phyloP scores from a whole-genome alignment of 1,140 invertebrate genomes.

The Lamellibrachia luymesi region DNA sequence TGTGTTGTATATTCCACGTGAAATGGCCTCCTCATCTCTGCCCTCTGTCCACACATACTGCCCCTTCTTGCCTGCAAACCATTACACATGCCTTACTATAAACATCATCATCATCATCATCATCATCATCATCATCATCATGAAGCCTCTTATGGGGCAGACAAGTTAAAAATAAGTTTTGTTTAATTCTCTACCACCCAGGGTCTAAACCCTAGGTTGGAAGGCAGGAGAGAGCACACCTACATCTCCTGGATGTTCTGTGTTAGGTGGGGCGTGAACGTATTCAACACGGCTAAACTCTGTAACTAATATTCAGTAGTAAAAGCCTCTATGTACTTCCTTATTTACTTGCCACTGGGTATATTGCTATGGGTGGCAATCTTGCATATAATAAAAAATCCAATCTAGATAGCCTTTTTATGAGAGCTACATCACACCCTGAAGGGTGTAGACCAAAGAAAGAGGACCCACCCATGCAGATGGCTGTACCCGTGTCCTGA shows the following conservation, averaged over 20 bases:
- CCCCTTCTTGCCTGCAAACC: slow-evolving; percentile 54
- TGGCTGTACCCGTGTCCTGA: slow-evolving; percentile 58
- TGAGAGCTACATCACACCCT: too few relatives aligned
- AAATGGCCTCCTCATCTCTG: slow-evolving; percentile 53
- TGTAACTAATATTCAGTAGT: too few relatives aligned
- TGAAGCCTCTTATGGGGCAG: background rate
- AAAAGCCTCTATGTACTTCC: too few relatives aligned
- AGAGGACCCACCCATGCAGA: slow-evolving; percentile 52
- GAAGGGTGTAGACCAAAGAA: background rate
- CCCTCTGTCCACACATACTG: slow-evolving; percentile 58
- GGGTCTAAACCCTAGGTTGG: too few relatives aligned
- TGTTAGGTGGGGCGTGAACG: too few relatives aligned
- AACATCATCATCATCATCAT: background rate
- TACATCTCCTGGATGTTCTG: too few relatives aligned
- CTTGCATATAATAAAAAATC: too few relatives aligned
- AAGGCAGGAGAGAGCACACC: too few relatives aligned
- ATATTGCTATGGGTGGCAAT: too few relatives aligned
- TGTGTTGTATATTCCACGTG: slow-evolving; percentile 56
- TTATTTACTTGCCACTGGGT: too few relatives aligned
- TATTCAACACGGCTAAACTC: too few relatives aligned
- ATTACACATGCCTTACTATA: background rate
- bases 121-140: background rate
- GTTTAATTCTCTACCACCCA: background rate
- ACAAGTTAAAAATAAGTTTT: background rate
- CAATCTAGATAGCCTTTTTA: too few relatives aligned